These are phyloP conservation scores for Lepisosteus oculatus DNA, from an alignment of 2,113 vertebrate genomes.

Conservation along the genomic window DNA sequence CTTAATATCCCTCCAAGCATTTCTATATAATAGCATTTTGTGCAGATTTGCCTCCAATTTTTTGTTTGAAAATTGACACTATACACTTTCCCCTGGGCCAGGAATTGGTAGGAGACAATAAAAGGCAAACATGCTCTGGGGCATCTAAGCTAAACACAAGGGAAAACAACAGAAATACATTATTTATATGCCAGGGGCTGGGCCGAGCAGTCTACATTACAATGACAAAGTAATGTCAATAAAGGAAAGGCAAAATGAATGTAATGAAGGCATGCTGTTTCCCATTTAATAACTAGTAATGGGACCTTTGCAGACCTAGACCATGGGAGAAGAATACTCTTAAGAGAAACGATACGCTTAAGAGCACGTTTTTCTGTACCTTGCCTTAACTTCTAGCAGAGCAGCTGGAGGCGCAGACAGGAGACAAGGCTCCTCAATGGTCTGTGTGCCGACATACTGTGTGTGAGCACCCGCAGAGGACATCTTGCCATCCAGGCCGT, in stretches of 20 bases:
- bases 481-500: constrained; percentile 25
- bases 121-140: neutral
- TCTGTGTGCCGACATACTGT: constrained; percentile 13
- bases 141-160: neutral
- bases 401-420: constrained; percentile 20
- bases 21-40: neutral
- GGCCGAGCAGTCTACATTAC: no score
- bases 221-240: no score
- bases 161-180: neutral
- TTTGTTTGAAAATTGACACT: neutral
- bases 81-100: neutral
- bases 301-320: no score
- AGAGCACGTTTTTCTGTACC: neutral
- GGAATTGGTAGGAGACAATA: neutral
- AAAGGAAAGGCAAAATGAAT: no score
- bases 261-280: no score
- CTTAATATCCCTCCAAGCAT: neutral
- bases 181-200: neutral
- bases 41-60: neutral
- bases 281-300: no score
- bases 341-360: no score
- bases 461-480: constrained; percentile 21
- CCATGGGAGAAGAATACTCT: no score
- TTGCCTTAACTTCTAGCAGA: neutral
- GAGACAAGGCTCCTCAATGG: constrained; percentile 16